A percentile compares a stretch with the other conserved stretches of the same genome.
phyloP scores from a whole-genome alignment of 2,113 vertebrate genomes.

The Sturnira hondurensis region DNA sequence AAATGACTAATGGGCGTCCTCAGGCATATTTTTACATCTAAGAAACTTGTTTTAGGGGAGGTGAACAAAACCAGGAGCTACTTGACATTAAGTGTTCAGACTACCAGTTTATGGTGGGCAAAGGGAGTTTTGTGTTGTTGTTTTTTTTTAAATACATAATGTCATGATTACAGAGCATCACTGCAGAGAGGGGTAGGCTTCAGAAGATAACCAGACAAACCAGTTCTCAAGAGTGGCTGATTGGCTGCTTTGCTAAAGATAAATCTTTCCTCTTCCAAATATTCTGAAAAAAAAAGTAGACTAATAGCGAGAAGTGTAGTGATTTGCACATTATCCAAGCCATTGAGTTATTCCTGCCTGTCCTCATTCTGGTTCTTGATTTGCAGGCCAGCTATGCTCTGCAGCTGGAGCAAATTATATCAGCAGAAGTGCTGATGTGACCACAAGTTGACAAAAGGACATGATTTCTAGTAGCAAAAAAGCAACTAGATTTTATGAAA shows the following conservation, averaged over 20 bases:
- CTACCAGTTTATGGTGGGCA: conserved; percentile 72
- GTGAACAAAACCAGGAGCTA: conserved; percentile 70
- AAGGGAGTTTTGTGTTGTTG: conserved; percentile 55
- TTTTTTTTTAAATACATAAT: conserved; percentile 53
- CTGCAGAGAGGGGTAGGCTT: conserved; percentile 57
- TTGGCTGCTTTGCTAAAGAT: conserved; percentile 88
- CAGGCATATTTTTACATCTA: background rate
- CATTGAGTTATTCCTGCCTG: conserved; percentile 91
- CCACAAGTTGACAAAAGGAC: conserved; percentile 92
- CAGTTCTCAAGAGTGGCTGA: conserved; percentile 83
- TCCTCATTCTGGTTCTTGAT: conserved; percentile 91
- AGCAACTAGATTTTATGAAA: conserved; percentile 92
- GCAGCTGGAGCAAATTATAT: conserved; percentile 92
- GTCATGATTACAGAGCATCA: conserved; percentile 47
- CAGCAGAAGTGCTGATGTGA: conserved; percentile 92
- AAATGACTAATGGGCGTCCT: background rate
- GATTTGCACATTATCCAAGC: conserved; percentile 91
- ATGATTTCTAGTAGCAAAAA: conserved; percentile 91
- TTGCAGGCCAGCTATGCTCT: conserved; percentile 89
- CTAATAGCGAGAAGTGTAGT: conserved; percentile 87
- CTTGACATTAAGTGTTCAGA: conserved; percentile 73
- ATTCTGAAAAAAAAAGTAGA: conserved; percentile 85
- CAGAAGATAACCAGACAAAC: conserved; percentile 82
- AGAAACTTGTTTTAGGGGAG: background rate
- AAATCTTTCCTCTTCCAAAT: conserved; percentile 89